Evolutionary conservation across 2,888 invertebrate species (phyloP).

Genomic region (Acleris holmiana): DNA sequence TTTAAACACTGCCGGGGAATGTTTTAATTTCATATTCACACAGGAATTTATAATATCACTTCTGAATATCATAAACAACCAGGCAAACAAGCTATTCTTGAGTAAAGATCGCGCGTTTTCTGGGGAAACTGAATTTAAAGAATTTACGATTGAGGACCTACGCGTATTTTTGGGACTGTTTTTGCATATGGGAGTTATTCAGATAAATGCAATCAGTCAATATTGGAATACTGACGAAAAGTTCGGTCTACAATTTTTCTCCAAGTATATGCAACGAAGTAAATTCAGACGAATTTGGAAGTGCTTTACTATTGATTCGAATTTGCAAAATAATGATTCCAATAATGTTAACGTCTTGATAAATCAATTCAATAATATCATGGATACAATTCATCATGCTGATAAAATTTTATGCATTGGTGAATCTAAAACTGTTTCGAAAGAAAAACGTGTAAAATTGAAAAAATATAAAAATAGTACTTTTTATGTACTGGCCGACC

Average conservation of each 20-base stretch:
- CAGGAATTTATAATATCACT: not conserved
- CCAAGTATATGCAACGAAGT: constrained; percentile 21
- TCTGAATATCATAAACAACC: constrained; percentile 16
- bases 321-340: not conserved
- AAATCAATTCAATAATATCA: constrained; percentile 16
- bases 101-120: constrained; percentile 14
- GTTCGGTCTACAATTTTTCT: constrained; percentile 24
- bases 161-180: constrained; percentile 24
- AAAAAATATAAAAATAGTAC: not conserved
- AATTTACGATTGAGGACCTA: constrained; percentile 18
- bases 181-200: constrained; percentile 26
- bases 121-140: constrained; percentile 3
- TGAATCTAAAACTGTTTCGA: constrained; percentile 10
- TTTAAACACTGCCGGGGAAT: constrained; percentile 12
- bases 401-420: constrained; percentile 27
- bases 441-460: not conserved
- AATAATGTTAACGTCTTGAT: constrained; percentile 14
- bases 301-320: constrained; percentile 17
- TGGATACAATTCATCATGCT: constrained; percentile 3
- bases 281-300: constrained; percentile 27
- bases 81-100: constrained; percentile 8
- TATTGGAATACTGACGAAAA: constrained; percentile 29
- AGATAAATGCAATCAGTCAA: constrained; percentile 11
- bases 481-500: constrained; percentile 19
- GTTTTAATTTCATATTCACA: constrained; percentile 20